phyloP scores from a whole-genome alignment of 2,888 invertebrate species.

The Ectobius pallidus region DNA sequence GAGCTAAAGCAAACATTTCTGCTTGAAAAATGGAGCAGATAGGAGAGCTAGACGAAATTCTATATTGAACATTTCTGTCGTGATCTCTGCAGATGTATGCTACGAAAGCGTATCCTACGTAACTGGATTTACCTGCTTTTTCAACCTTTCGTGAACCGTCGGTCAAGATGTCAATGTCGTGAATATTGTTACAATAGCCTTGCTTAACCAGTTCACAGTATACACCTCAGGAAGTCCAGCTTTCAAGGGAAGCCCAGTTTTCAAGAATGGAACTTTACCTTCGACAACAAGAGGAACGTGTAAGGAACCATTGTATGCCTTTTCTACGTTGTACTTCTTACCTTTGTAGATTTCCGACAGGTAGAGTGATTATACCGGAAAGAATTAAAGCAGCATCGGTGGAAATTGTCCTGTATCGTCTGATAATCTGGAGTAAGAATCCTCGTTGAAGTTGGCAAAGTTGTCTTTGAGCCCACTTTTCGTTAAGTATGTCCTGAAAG shows the following conservation, averaged over 20 bases:
- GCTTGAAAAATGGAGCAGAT: no score
- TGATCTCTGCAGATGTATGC: no score
- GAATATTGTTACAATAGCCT: background rate
- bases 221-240: background rate
- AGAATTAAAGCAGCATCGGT: no score
- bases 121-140: background rate
- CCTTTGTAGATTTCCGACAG: background rate
- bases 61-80: no score
- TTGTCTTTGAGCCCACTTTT: no score
- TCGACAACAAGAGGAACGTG: background rate
- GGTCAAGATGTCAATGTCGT: background rate
- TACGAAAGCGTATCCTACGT: background rate
- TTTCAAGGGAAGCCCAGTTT: no score
- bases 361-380: background rate
- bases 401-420: no score
- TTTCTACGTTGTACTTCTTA: background rate
- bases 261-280: background rate
- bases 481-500: background rate
- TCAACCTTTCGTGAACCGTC: background rate
- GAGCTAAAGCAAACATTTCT: no score
- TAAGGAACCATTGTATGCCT: background rate
- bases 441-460: no score
- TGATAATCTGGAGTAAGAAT: slow-evolving; percentile 2
- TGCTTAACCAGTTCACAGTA: no score
- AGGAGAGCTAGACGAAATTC: no score